Conservation (phyloP, 2,888 invertebrate genomes). For the Drosophila pegasa region DNA sequence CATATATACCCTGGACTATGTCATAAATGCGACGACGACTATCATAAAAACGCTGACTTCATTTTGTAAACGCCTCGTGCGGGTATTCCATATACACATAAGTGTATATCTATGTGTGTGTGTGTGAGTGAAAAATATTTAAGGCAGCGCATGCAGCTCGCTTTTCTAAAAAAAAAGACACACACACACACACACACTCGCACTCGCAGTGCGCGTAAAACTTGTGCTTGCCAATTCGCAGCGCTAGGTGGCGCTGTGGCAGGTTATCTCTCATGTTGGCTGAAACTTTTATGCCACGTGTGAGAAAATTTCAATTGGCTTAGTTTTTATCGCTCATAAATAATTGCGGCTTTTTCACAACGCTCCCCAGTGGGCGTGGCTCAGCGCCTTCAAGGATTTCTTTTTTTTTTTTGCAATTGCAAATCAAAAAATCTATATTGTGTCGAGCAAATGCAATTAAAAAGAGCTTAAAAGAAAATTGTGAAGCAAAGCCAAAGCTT, state of each 20-base stretch:
- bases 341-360: constrained; percentile 39
- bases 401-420: constrained; percentile 28
- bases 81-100: constrained; percentile 18
- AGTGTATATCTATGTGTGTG: constrained; percentile 1
- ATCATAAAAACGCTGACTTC: constrained; percentile 74
- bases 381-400: background rate
- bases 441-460: constrained; percentile 29
- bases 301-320: constrained; percentile 70
- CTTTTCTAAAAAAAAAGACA: constrained; percentile 19
- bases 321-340: constrained; percentile 58
- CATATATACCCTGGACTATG: constrained; percentile 57
- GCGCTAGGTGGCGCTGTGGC: constrained; percentile 50
- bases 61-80: constrained; percentile 65
- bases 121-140: constrained; percentile 42
- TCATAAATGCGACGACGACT: constrained; percentile 68
- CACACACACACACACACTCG: background rate
- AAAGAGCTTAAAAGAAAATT: constrained; percentile 20
- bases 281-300: constrained; percentile 54
- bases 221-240: constrained; percentile 36
- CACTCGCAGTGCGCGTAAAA: constrained; percentile 38
- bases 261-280: constrained; percentile 31
- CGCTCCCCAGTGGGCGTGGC: background rate
- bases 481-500: background rate
- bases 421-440: constrained; percentile 10
- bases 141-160: constrained; percentile 47